Evolutionary conservation across 2,797 vertebrate genomes (phyloP).

Genomic region (Melanogrammus aeglefinus): DNA sequence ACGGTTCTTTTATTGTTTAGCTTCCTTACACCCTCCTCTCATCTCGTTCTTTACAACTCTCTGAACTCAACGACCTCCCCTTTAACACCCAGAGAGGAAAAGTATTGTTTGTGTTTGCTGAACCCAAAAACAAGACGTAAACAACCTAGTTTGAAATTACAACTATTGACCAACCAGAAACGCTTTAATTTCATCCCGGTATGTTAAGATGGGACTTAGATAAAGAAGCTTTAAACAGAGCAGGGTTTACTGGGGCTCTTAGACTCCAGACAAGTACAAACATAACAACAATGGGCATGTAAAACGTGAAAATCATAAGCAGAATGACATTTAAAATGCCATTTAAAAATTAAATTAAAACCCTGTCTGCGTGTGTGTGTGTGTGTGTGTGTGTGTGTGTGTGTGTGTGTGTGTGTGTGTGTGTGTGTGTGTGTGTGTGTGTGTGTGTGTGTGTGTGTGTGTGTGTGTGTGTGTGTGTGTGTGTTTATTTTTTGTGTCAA

Average conservation of each 20-base stretch:
- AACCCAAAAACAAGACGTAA: not conserved
- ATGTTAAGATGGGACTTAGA: not conserved
- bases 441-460: too few relatives aligned
- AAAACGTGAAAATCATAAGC: not conserved
- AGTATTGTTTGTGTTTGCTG: not conserved
- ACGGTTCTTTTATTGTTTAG: not conserved
- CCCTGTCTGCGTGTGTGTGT: too few relatives aligned
- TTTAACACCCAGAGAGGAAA: not conserved
- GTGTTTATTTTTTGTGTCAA: not conserved
- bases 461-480: too few relatives aligned
- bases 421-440: too few relatives aligned
- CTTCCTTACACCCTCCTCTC: not conserved
- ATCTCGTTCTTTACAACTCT: not conserved
- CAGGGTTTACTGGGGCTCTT: not conserved
- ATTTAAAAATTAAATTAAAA: not conserved
- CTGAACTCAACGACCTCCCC: not conserved
- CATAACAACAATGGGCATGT: not conserved
- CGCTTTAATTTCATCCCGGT: not conserved
- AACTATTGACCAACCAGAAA: not conserved
- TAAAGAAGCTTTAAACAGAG: slow-evolving; percentile 1
- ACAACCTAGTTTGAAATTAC: not conserved
- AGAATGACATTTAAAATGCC: not conserved
- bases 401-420: too few relatives aligned
- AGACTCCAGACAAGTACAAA: not conserved
- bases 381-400: too few relatives aligned